Evolutionary conservation across 1,140 invertebrate species (phyloP), one percentile per base, ranked within the genome.

Genomic region (Calosoma granatense): DNA sequence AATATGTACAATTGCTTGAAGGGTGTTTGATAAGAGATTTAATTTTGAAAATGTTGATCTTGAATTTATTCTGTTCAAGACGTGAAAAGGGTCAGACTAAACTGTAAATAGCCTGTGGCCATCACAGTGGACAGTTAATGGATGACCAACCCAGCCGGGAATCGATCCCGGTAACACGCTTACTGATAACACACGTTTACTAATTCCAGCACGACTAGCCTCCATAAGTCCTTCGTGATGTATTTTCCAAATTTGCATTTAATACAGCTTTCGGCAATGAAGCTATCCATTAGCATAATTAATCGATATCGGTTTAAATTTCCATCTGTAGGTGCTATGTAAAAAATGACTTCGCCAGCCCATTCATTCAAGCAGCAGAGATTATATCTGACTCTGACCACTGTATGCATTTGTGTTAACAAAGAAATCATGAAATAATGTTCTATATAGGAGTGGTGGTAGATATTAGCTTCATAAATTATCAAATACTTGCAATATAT

Each of bases 191-290:
- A 47, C 41, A 47, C 41, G 41, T 47, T 47, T 47, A 47, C 41
- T 47, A 47, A 47, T 47, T 47, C 41, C 41, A 17, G 17, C 15
- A 47, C 41, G 15, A 3, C 41, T 47, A 47, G 6, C 6, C 15
- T 6, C 41, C 17, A 47, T 47, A 47, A 47, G 41, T 47, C 41
- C 41, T 47, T 47, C 41, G 6, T 47, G 41, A 47, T 47, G 6
- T 47, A 47, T 47, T 11, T 47, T n/a, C 41, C 41, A 47, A 47
- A 47, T 47, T 47, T 47, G 41, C 41, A 47, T 47, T 47, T 47
- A 36, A 36, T 47, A 47, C 17, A 17, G 41, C 41, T 47, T 47
- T 47, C 15, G 41, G 41, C 41, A 47, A 47, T 47, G 15, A 11
- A 47, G 41, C 41, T 4, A 17, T 36, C 17, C 4, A 47, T 47